These are phyloP conservation scores for Orchesellides sinensis DNA, from an alignment of 2,888 invertebrate species.

Conservation along the genomic window DNA sequence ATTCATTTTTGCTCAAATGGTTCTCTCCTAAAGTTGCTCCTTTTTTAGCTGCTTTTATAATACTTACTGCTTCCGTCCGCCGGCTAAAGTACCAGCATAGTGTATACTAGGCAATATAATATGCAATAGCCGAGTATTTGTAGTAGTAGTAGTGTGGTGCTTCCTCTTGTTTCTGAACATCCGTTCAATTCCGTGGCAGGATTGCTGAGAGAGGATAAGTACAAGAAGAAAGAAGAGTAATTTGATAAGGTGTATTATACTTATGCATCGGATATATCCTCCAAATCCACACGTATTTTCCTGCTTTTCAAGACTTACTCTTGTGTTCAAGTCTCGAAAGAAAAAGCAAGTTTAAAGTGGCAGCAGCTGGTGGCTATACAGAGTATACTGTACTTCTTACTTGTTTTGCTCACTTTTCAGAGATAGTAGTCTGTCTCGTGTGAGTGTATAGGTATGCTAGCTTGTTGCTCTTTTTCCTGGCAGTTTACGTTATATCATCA, in stretches of 20 bases:
- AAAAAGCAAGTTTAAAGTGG: conserved; percentile 1
- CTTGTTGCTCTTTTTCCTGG: conserved; percentile 35
- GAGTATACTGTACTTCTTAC: neutral
- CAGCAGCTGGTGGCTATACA: conserved; percentile 40
- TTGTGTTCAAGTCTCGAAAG: neutral
- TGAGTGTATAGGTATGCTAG: neutral
- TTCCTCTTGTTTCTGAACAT: conserved; percentile 46
- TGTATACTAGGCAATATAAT: too few species aligned
- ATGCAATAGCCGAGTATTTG: neutral
- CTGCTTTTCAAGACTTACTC: conserved; percentile 17
- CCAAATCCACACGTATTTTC: neutral
- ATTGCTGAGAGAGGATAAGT: too few species aligned
- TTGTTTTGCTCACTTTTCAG: neutral
- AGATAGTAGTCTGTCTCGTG: neutral
- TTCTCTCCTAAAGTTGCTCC: neutral
- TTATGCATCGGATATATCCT: conserved; percentile 1
- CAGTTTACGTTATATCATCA: neutral
- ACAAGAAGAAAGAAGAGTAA: too few species aligned
- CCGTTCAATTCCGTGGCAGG: conserved; percentile 38
- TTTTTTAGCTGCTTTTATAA: conserved; percentile 1
- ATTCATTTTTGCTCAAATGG: neutral
- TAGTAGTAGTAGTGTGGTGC: neutral
- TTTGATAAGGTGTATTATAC: conserved; percentile 50
- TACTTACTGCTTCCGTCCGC: conserved; percentile 31
- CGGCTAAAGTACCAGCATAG: neutral